phyloP scores from a whole-genome alignment of 2,888 invertebrate genomes.

The Lydus trimaculatus region DNA sequence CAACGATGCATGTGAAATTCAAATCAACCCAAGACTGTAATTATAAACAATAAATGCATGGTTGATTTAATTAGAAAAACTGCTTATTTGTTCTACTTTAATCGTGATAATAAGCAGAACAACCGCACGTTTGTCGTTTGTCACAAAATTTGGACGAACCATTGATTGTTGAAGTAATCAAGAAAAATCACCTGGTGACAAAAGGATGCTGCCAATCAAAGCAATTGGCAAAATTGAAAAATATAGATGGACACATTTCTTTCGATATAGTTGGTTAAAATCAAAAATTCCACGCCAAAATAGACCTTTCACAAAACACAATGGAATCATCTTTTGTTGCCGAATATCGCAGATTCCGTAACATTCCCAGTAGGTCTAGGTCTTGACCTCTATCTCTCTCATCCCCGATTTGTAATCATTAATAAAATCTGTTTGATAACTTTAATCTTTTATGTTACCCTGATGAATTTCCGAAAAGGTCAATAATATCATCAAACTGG shows the following conservation, averaged over 20 bases:
- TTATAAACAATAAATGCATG: conserved; percentile 18
- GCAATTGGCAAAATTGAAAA: no score
- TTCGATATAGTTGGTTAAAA: no score
- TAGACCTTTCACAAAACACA: no score
- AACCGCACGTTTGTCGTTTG: no score
- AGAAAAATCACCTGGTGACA: no score
- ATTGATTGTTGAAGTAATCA: no score
- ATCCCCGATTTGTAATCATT: neutral
- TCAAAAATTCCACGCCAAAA: no score
- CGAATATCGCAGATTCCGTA: neutral
- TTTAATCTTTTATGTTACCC: neutral
- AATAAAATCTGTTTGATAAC: neutral
- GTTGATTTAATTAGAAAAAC: neutral
- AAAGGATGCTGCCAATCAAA: no score
- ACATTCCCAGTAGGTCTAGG: neutral
- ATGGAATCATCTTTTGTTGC: neutral
- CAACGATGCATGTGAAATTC: conserved; percentile 41
- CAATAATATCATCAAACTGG: neutral
- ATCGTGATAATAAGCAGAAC: neutral
- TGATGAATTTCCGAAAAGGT: neutral
- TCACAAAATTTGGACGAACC: no score
- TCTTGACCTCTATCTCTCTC: neutral
- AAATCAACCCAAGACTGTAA: conserved; percentile 28
- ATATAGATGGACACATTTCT: no score
- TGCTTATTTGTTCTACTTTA: neutral